These are phyloP conservation scores for Mythimna impura DNA, from an alignment of 2,888 invertebrate species.

Conservation along the genomic window DNA sequence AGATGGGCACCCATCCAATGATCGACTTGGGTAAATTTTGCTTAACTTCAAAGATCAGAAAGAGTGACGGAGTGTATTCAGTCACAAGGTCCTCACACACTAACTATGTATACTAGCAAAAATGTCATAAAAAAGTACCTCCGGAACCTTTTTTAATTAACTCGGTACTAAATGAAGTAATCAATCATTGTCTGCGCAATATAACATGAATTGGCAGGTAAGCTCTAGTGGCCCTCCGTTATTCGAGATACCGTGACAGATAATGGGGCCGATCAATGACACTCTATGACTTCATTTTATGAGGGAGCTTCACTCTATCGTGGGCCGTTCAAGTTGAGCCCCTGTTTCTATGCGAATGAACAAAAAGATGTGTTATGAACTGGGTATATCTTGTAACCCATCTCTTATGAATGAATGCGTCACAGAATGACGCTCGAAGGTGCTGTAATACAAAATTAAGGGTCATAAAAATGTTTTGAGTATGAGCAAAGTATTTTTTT, in stretches of 20 bases:
- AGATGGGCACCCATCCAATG: background rate
- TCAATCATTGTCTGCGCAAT: slow-evolving; percentile 48
- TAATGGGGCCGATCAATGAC: slow-evolving; percentile 44
- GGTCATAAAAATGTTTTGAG: background rate
- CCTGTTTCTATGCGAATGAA: slow-evolving; percentile 20
- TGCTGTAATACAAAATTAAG: background rate
- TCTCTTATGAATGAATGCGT: background rate
- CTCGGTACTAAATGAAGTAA: slow-evolving; percentile 28
- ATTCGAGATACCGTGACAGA: slow-evolving; percentile 13
- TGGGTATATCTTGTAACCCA: background rate
- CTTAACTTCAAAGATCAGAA: background rate
- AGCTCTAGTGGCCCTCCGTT: slow-evolving; percentile 22
- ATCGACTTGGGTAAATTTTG: background rate
- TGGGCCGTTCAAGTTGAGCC: slow-evolving; percentile 25
- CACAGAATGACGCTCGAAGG: background rate
- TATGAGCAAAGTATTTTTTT: background rate
- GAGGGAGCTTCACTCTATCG: slow-evolving; percentile 24
- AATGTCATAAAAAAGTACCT: slow-evolving; percentile 3
- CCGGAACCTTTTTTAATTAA: slow-evolving; percentile 39
- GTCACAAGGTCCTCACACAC: background rate
- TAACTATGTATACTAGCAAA: no score
- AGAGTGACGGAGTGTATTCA: background rate
- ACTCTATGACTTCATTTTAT: slow-evolving; percentile 43
- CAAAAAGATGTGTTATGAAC: slow-evolving; percentile 3
- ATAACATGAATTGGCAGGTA: slow-evolving; percentile 41